Base-by-base conservation (phyloP, 2,888 invertebrate genomes). In the Lissocephala sabroskyi region DNA sequence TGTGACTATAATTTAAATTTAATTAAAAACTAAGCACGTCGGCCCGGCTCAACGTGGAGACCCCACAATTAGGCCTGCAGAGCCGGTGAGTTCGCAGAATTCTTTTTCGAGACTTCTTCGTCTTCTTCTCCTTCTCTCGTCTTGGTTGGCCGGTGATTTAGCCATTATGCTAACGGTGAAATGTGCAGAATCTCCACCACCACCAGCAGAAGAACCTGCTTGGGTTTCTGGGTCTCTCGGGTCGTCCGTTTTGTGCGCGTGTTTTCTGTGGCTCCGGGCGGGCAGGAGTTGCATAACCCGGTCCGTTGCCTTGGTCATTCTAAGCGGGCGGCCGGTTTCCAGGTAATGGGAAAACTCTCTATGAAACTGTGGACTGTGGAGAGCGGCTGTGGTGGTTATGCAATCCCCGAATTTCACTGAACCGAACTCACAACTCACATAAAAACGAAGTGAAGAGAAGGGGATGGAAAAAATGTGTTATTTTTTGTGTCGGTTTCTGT, bases 101-200 rank as follows among this genome's bases (percentile, higher is more conserved):
- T 57, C 58, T 46, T n/a, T n/a, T 57, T 56, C 42, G 51, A 45
- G 49, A 52, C 41, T 41, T 35, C 37, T 43, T 29, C 9, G 30
- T 3, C 30, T 3, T 7, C 30, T 30, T 23, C 23, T 23, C 62
- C 65, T 79, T n/a, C n/a, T n/a, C n/a, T n/a, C n/a, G n/a, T n/a
- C n/a, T n/a, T n/a, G n/a, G n/a, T n/a, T n/a, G 67, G 80, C 61
- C 73, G 78, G 73, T 77, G 62, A 65, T 78, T 80, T 77, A 77
- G 67, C 70, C 75, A 79, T 79, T 79, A 68, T 57, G 59, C 41
- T 80, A 80, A 80, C 78, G 70, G 80, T 79, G 59, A 77, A 77
- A 62, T 65, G 64, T 75, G 73, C 73, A 75, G 74, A 74, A 63
- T 33, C 33, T 11, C 7, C 13, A 13, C 1, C 23, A 5, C 23